Evolutionary conservation across 2,113 vertebrate genomes (phyloP), one percentile per base, ranked within the genome.

Genomic region (Ardeotis arabs): DNA sequence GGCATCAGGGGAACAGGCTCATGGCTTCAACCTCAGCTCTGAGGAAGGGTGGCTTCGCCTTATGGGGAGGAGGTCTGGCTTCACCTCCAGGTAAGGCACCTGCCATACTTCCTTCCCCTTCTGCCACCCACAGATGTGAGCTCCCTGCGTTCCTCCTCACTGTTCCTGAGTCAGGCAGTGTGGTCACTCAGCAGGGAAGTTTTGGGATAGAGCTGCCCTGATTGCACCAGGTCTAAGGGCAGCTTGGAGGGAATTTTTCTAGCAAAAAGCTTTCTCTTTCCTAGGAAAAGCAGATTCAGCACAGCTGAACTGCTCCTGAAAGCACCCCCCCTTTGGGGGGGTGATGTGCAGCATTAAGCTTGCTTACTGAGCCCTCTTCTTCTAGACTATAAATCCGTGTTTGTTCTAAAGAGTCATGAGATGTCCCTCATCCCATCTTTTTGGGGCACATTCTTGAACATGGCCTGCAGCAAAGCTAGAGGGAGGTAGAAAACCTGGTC

Each of bases 41-140:
- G 10, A 66, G 81, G 58, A 92, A 63, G 31, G 31, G 20, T 68
- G 37, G 45, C 39, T 90, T 93, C 82, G 87, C 47, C 44, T 56
- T 10, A 10, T 1, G 4, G 15, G 47, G 63, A 64, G 11, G 19
- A 91, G 39, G 15, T 60, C 4, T 2, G 37, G 45, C 82, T 73
- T 68, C 33, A 88, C 55, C 79, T 73, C 24, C 2, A 2, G 2
- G 21, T 79, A 80, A 92, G 60, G 59, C 14, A 5, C 70, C 87
- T 60, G 44, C n/a, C 8, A 1, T 0, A 0, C 66, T 89, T 91
- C 52, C 77, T 95, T 92, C 80, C 37, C 44, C 39, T 75, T 68
- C 52, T 66, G 53, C 78, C 75, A 49, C 27, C n/a, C 28, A 23
- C 4, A 0, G n/a, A 4, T 1, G 1, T 0, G 5, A 89, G 47